Percentiles rank a stretch among this genome's conserved stretches.
These are phyloP conservation scores for Bilobella aurantiaca DNA, from an alignment of 1,140 invertebrate genomes.

Conservation along the genomic window DNA sequence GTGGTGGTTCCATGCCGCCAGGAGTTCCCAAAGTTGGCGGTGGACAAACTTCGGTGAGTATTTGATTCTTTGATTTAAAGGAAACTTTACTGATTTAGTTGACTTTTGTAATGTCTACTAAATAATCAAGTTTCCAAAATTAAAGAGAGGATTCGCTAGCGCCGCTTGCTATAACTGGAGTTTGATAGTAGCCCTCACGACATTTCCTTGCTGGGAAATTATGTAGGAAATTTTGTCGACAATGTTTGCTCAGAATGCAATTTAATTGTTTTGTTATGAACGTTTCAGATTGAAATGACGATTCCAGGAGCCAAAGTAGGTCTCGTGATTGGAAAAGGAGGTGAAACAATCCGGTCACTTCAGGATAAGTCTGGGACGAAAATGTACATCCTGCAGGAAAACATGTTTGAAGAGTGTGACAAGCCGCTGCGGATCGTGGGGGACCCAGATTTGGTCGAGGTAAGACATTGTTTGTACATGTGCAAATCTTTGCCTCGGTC, in stretches of 20 bases:
- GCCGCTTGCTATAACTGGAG: conserved; percentile 34
- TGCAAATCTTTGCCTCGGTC: no score
- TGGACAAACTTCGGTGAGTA: no score
- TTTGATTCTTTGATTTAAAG: no score
- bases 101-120: no score
- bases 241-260: neutral
- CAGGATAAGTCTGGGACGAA: conserved; percentile 95
- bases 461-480: no score
- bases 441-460: conserved; percentile 79
- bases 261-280: neutral
- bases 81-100: no score
- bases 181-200: conserved; percentile 35
- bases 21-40: no score
- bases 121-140: no score
- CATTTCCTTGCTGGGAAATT: no score
- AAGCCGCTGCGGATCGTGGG: conserved; percentile 91
- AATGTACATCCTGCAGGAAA: conserved; percentile 90
- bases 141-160: conserved; percentile 34
- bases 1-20: no score
- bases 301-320: conserved; percentile 95
- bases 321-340: conserved; percentile 92
- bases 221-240: no score
- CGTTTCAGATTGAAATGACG: conserved; percentile 72
- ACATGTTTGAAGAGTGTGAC: conserved; percentile 46
- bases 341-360: conserved; percentile 93